Evolutionary conservation across 2,888 invertebrate species (phyloP), one percentile per base, ranked within the genome.

Genomic region (Beris morrisii): DNA sequence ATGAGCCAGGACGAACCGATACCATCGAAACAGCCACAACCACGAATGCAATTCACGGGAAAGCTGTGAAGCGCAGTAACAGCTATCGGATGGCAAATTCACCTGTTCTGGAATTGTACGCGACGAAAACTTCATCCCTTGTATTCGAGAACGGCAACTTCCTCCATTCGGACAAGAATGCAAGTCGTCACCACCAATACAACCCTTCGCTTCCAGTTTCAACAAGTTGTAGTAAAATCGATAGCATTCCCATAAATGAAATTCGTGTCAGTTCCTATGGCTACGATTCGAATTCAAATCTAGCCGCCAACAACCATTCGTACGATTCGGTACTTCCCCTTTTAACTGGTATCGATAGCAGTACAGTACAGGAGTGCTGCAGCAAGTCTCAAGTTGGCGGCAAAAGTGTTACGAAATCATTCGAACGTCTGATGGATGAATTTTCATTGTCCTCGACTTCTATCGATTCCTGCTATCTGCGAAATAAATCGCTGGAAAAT

Each of bases 31-130:
- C 59, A 53, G 64, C 69, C 66, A 63, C 53, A 59, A 65, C 61
- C 66, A 53, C 55, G 53, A 69, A 64, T 55, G 48, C 68, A 48
- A 7, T n/a, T 54, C 13, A 13, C 64, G 70, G 52, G 31, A 69
- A 86, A 81, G 83, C 43, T n/a, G 55, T 92, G 55, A 91, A 90
- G 79, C 88, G 93, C 68, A 91, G 91, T 77, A 91, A 93, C 78
- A 93, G 92, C 80, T 93, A 93, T 77, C 87, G 91, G 71, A 84
- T 90, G 79, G 93, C 93, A 13, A 92, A 92, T 80, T 65, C 65
- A 56, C 65, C 65, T 50, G 56, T 65, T 32, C 38, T 61, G 7
- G 38, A 52, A 38, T 7, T 31, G 12, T 52, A 50, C 28, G 5
- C 61, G 3, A 28, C 52, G 3, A 15, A 6, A 32, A 22, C 28